Evolutionary conservation across 2,797 vertebrate genomes (phyloP), one percentile per base, ranked within the genome.

Genomic region (Dallia pectoralis): DNA sequence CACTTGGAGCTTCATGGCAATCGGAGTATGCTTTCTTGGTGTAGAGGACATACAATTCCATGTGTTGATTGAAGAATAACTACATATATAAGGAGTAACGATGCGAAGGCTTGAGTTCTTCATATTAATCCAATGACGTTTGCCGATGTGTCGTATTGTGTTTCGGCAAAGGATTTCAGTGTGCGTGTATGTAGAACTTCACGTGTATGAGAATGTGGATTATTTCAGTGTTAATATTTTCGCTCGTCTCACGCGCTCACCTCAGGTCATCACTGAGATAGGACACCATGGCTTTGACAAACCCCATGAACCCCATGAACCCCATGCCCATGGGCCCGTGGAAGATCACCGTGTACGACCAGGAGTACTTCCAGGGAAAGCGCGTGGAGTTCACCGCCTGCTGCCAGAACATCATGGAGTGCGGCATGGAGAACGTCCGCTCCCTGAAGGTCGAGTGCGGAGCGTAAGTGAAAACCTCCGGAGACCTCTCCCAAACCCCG

Each of bases 301-400:
- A 95, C 83, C 88, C 90, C 69, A 81, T 77, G 77, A 84, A 74
- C 77, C 91, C 93, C 53, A 94, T 79, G 79, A 85, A 74, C 77
- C 91, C 93, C 51, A 94, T 94, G 87, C 92, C 95, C 78, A 92
- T 94, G 91, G 97, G 95, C 81, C 95, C 95, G 0, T 97, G 96
- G 95, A 99, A 99, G 96, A 96, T 99, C 88, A 99, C 96, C 0
- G 95, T 97, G 83, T 99, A 99, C 11, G 96, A 99, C 80, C 97
- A 98, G 91, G 96, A 98, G 88, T 93, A 94, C 87, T 98, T 97
- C 92, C 97, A 98, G 89, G 97, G 97, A 71, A 96, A 95, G 84
- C 94, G 95, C 81, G 95, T 96, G 93, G 96, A 98, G 89, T 99
- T 98, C 87, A 96, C 95, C 0, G 91, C 95, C 49, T 90, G 95